These are phyloP conservation scores for Drosophila trapezifrons DNA, from an alignment of 1,140 invertebrate genomes.

Conservation along the genomic window DNA sequence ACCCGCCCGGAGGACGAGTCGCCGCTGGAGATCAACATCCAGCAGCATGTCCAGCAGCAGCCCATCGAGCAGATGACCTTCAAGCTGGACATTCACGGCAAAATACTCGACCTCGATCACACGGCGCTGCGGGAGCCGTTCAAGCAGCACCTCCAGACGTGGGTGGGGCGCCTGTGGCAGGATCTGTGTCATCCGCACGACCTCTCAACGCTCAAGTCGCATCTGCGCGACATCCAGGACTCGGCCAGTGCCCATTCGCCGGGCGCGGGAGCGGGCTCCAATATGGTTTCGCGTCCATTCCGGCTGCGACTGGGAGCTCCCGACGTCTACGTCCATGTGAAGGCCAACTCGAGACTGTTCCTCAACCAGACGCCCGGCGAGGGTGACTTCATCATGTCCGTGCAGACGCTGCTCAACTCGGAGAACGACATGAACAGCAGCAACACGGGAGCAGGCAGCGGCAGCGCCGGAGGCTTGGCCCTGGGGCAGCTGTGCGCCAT, in stretches of 20 bases:
- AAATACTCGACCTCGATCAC: slow-evolving; percentile 91
- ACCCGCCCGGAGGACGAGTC: slow-evolving; percentile 92
- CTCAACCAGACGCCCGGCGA: slow-evolving; percentile 89
- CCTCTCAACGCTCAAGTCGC: slow-evolving; percentile 88
- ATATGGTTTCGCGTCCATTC: slow-evolving; percentile 88
- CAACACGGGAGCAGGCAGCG: slow-evolving; percentile 53
- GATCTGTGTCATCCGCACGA: slow-evolving; percentile 92
- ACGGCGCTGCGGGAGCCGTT: slow-evolving; percentile 88
- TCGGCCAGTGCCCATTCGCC: slow-evolving; percentile 85
- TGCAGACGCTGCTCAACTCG: slow-evolving; percentile 91
- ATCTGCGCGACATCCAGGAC: slow-evolving; percentile 90
- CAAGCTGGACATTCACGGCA: slow-evolving; percentile 93
- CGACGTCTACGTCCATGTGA: slow-evolving; percentile 92
- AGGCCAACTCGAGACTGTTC: slow-evolving; percentile 95
- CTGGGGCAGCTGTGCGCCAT: slow-evolving; percentile 64
- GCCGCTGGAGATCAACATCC: slow-evolving; percentile 87
- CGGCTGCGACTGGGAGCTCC: slow-evolving; percentile 89
- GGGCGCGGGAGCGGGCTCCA: slow-evolving; percentile 49
- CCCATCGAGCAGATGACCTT: slow-evolving; percentile 95
- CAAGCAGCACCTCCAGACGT: slow-evolving; percentile 89
- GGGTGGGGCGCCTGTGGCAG: slow-evolving; percentile 85
- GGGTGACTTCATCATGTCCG: slow-evolving; percentile 95
- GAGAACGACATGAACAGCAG: slow-evolving; percentile 85
- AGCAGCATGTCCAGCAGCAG: slow-evolving; percentile 85
- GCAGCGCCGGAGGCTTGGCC: slow-evolving; percentile 19